Percentiles rank a stretch among this genome's conserved stretches.
Evolutionary conservation across 2,797 vertebrate genomes (phyloP).

Genomic region (Salarias fasciatus): DNA sequence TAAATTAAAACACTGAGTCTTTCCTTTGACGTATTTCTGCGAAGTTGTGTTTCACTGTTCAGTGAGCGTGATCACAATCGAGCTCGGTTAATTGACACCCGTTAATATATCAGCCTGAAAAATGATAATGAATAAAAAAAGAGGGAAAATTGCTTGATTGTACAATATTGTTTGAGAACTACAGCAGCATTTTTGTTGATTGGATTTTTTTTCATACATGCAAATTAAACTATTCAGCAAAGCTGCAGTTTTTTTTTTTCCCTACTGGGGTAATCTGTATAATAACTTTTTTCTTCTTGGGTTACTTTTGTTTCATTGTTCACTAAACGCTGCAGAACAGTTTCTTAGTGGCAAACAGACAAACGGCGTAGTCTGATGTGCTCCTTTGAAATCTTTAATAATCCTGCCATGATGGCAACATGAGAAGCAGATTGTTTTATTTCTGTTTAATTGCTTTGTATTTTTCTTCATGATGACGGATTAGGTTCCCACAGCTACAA

Average conservation of each 20-base stretch:
- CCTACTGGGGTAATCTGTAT: neutral
- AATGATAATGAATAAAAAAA: constrained; percentile 43
- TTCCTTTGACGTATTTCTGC: constrained; percentile 52
- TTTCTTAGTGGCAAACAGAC: constrained; percentile 21
- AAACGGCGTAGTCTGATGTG: neutral
- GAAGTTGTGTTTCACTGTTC: constrained; percentile 57
- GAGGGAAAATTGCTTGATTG: constrained; percentile 49
- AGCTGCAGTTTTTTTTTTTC: neutral
- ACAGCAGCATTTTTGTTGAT: constrained; percentile 33
- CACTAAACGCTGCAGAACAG: neutral
- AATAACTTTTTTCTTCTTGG: neutral
- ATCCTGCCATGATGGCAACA: constrained; percentile 1
- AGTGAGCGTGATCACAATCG: constrained; percentile 51
- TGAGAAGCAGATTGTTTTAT: constrained; percentile 14
- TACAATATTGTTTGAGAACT: constrained; percentile 30
- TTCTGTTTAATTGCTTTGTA: constrained; percentile 37
- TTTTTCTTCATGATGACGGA: constrained; percentile 43
- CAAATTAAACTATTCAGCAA: constrained; percentile 35
- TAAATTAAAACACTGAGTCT: constrained; percentile 49
- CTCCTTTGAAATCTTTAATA: constrained; percentile 4
- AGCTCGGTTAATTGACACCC: constrained; percentile 50
- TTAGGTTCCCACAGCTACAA: constrained; percentile 43
- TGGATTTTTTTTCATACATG: constrained; percentile 1
- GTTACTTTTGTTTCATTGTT: constrained; percentile 30
- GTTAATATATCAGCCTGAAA: constrained; percentile 44